Conservation (phyloP, 2,113 vertebrate genomes). For the Microtus pennsylvanicus region DNA sequence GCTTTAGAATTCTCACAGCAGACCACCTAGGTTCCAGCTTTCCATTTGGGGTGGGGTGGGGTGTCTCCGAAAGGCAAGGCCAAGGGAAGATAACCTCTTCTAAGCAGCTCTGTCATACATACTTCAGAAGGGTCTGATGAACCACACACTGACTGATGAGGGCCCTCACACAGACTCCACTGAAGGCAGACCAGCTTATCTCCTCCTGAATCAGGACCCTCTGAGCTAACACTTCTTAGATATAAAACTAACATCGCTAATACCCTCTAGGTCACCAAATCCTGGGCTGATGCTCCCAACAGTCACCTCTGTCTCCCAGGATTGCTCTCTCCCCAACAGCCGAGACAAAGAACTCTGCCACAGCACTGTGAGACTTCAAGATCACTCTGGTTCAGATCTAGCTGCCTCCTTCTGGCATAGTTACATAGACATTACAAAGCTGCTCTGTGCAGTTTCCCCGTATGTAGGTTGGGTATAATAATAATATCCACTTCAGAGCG, state of each 20-base stretch:
- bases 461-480: accelerated
- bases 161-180: too few species aligned
- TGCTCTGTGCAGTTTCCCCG: neutral
- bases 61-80: neutral
- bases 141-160: neutral
- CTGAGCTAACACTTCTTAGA: neutral
- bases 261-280: neutral
- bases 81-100: neutral
- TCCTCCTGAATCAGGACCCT: neutral
- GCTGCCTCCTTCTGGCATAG: neutral
- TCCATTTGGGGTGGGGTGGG: neutral
- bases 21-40: neutral
- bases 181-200: neutral
- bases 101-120: neutral
- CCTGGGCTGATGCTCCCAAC: neutral
- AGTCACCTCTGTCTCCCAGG: neutral
- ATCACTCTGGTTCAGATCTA: neutral
- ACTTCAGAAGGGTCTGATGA: neutral
- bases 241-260: neutral
- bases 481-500: neutral
- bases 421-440: neutral
- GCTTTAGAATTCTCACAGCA: neutral
- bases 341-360: neutral
- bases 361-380: neutral
- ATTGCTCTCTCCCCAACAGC: neutral